Evolutionary conservation across 2,888 invertebrate genomes (phyloP).

Genomic region (Ochropleura leucogaster): DNA sequence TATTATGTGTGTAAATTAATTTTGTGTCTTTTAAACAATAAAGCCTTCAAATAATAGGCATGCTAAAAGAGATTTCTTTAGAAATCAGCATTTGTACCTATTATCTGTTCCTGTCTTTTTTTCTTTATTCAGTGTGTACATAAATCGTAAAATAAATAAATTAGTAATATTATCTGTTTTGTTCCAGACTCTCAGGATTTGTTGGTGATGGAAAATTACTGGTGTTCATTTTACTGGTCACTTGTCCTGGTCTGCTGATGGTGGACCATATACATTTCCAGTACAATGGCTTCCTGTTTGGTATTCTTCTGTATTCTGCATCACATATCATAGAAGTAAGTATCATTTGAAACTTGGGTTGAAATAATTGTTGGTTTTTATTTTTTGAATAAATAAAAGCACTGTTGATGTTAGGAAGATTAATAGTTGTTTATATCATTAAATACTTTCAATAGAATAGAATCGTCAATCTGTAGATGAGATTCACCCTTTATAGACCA

Average conservation of each 20-base stretch:
- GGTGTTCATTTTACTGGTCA: slow-evolving; percentile 92
- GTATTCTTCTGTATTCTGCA: slow-evolving; percentile 95
- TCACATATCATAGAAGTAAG: slow-evolving; percentile 92
- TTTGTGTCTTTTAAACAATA: background rate
- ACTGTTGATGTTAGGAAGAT: background rate
- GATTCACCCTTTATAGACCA: no score
- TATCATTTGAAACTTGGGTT: slow-evolving; percentile 19
- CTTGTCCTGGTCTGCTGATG: slow-evolving; percentile 96
- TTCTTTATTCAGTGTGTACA: no score
- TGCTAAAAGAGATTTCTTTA: no score
- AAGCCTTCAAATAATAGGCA: background rate
- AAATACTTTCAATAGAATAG: background rate
- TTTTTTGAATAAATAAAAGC: background rate
- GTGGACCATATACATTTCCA: slow-evolving; percentile 99
- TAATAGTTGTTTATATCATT: background rate
- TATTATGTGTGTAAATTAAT: background rate
- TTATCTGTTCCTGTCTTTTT: no score
- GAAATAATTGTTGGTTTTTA: background rate
- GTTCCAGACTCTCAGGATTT: slow-evolving; percentile 77
- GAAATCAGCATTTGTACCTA: no score
- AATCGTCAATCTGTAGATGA: no score
- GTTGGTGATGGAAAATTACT: slow-evolving; percentile 90
- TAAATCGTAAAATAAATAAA: no score
- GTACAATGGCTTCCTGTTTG: slow-evolving; percentile 99
- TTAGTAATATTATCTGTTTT: background rate